Evolutionary conservation across 2,797 vertebrate genomes (phyloP), one percentile per base, ranked within the genome.

Genomic region (Alosa sapidissima): DNA sequence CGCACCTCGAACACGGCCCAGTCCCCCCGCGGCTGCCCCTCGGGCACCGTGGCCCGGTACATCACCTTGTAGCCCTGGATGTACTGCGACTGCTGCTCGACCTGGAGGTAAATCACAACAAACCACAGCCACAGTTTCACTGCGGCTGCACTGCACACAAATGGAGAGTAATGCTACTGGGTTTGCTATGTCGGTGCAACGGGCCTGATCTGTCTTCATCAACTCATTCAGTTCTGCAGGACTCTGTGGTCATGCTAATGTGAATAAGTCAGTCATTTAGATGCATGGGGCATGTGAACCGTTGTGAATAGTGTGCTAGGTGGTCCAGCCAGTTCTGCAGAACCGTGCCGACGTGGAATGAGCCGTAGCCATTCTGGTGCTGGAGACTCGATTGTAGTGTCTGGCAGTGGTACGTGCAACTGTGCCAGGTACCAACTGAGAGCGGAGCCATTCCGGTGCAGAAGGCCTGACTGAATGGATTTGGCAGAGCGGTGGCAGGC

Each of bases 61-160:
- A 99, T 96, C 90, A 99, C 97, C 93, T 98, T 98, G 91, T 97
- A 99, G 68, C 98, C 98, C 92, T 99, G 98, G 88, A 99, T 96
- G 91, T 99, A 99, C 89, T 98, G 98, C 0, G 98, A 98, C 92
- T 98, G 98, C 91, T 99, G 98, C 93, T 99, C 97, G 92, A 99
- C 98, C 98, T 99, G 89, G 85, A 84, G 86, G 92, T 28, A 7
- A 51, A 28, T 52, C 13, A 87, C 1, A 75, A 81, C 10, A 28
- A 83, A 10, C 78, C 28, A 65, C 41, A 84, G 36, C 14, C 33
- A 75, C 36, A 78, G 72, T 21, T 47, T 90, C 90, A 92, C 72
- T 78, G 16, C 9, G 10, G 28, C 72, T 21, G 72, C 14, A 45
- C 14, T 47, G 41, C 21, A 21, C 41, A 47, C 6, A 5, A 78